Evolutionary conservation across 1,140 invertebrate genomes (phyloP), one percentile per base, ranked within the genome.

Genomic region (Galleria mellonella): DNA sequence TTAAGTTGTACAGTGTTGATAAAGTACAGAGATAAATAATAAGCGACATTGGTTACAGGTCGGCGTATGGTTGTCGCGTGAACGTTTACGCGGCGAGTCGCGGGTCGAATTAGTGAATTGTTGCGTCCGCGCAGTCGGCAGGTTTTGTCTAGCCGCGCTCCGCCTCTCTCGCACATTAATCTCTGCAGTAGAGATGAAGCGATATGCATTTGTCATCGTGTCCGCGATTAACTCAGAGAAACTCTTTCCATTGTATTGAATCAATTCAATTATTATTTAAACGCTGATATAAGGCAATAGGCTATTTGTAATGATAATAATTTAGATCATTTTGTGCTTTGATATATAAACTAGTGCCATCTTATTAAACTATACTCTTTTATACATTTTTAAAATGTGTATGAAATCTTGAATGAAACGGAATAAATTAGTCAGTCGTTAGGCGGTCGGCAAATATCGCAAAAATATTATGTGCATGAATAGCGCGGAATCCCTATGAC

Each of bases 401-500:
- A 67, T 23, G n/a, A n/a, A n/a, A n/a, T n/a, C n/a, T n/a, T n/a
- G n/a, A n/a, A 57, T 63, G 57, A 57, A 61, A 51, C 54, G 52
- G 67, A 72, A 84, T 82, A 84, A 82, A 84, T 83, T 83, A 81
- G 76, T 77, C 74, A 68, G 64, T 75, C 46, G 72, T 78, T 79
- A 79, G 72, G 71, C 64, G 79, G 74, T 78, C 77, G 68, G 72
- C 68, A 68, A 71, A 75, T 68, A 73, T 83, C 76, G 68, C 72
- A 79, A 64, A 84, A 81, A 81, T 81, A 82, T 82, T 79, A 75
- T 63, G 69, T 74, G 75, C 73, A 81, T 83, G 76, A 83, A 83
- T 79, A 79, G 73, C 68, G 51, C 55, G 17, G 17, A 23, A 23
- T 55, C 75, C 71, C 62, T 82, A 83, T 85, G 82, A 85, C 66